Evolutionary conservation across 2,888 invertebrate species (phyloP).

Genomic region (Megamerina dolium): DNA sequence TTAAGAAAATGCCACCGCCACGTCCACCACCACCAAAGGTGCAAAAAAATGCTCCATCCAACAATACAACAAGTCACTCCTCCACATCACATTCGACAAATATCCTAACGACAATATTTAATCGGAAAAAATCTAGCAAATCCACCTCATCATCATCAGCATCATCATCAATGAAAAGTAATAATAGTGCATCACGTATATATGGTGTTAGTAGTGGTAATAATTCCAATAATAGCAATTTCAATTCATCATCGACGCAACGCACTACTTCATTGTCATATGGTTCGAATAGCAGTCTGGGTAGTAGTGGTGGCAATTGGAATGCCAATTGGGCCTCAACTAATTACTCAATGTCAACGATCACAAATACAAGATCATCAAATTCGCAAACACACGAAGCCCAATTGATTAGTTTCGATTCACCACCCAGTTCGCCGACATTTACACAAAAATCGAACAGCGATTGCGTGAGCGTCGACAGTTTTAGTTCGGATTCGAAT

Average conservation of each 20-base stretch:
- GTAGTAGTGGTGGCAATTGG: slow-evolving; percentile 27
- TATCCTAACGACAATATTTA: slow-evolving; percentile 44
- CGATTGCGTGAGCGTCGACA: slow-evolving; percentile 68
- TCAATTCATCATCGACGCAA: background rate
- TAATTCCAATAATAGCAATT: slow-evolving; percentile 7
- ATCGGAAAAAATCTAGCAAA: slow-evolving; percentile 37
- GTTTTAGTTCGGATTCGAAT: slow-evolving; percentile 69
- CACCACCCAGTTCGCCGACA: slow-evolving; percentile 69
- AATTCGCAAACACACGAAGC: slow-evolving; percentile 24
- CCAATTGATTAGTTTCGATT: slow-evolving; percentile 64
- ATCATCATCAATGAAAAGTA: slow-evolving; percentile 6
- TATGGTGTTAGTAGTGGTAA: slow-evolving; percentile 39
- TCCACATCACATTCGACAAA: slow-evolving; percentile 33
- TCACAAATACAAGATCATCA: slow-evolving; percentile 9
- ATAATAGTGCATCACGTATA: slow-evolving; percentile 26
- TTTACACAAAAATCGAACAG: slow-evolving; percentile 69
- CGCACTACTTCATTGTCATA: background rate
- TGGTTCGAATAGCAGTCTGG: background rate
- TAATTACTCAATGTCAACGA: background rate
- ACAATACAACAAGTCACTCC: too few species aligned
- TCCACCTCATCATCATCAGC: slow-evolving; percentile 25
- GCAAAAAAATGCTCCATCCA: slow-evolving; percentile 26
- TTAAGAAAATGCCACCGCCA: slow-evolving; percentile 45
- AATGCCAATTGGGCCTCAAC: slow-evolving; percentile 36
- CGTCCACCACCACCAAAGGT: slow-evolving; percentile 47